Evolutionary conservation across 1,140 invertebrate species (phyloP), one percentile per base, ranked within the genome.

Genomic region (Drosophila aff.): DNA sequence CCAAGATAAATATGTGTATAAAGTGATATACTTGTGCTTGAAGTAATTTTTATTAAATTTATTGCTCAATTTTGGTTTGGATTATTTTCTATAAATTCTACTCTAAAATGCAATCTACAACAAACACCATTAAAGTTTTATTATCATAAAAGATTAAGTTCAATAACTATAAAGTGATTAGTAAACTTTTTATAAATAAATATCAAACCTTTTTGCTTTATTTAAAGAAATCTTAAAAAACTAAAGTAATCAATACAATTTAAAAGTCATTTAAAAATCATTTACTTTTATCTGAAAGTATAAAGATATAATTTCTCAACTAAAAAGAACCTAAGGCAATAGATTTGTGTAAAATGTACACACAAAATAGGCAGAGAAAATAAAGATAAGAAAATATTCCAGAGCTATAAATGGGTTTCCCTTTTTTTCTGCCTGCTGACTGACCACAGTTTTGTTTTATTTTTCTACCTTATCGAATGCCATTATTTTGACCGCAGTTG

Each of bases 401-500:
- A 63, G 8, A 46, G 9, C 11, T 4, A 31, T n/a, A 31, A 15
- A 18, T 8, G 38, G 44, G 21, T 23, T 50, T 41, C 52, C 33
- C 33, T 13, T 53, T 49, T 28, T 31, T 28, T 11, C 16, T 31
- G 9, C 52, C 52, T 16, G 9, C 4, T 55, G 10, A 41, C 4
- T 55, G 10, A 41, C 40, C 16, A 4, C 31, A 31, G 36, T 40
- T 23, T 47, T 13, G 18, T 33, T 33, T 60, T 44, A 33, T 11
- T 36, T 11, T 38, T 31, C 8, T 9, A 1, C 5, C 18, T 36
- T 68, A 49, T 62, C 21, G 44, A 49, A 28, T 66, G 26, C 43
- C 36, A 69, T 26, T 66, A 50, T 69, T 69, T 66, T 52, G 47
- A 44, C 63, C 67, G 64, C 67, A 57, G 33, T 66, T 71, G 67